Percentiles rank a stretch among this genome's conserved stretches.
Conservation (phyloP, 2,113 vertebrate species). For the Aegotheles bennettii region DNA sequence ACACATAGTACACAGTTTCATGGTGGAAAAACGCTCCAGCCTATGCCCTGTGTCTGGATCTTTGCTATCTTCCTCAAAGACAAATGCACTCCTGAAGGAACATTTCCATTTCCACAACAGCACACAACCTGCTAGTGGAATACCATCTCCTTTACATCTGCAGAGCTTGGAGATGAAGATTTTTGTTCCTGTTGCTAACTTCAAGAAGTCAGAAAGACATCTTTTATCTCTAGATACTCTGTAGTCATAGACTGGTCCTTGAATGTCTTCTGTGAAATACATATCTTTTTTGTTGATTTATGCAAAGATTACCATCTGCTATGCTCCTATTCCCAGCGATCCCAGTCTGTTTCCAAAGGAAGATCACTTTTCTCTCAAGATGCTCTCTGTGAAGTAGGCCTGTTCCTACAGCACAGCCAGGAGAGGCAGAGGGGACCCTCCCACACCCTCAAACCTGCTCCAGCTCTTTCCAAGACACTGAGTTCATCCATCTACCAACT, state of each 20-base stretch:
- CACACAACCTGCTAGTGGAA: background rate
- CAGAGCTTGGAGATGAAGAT: background rate
- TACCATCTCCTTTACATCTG: background rate
- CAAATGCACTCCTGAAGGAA: background rate
- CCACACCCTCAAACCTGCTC: background rate
- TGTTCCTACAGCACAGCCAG: background rate
- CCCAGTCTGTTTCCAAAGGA: background rate
- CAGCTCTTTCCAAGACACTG: background rate
- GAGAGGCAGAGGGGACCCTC: background rate
- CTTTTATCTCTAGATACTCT: background rate
- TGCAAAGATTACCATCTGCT: background rate
- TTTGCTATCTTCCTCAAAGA: background rate
- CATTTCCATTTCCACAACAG: background rate
- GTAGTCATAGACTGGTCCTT: background rate
- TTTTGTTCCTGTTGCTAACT: background rate
- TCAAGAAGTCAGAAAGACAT: background rate
- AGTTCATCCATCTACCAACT: rapidly evolving
- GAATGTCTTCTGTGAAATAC: background rate
- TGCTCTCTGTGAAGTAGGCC: background rate
- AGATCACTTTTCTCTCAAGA: background rate
- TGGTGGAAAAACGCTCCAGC: background rate
- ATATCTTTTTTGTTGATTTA: background rate
- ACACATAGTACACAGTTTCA: background rate
- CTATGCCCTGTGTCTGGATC: background rate
- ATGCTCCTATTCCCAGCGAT: background rate